Base-by-base conservation (phyloP, 2,113 vertebrate genomes). In the Neomonachus schauinslandi region DNA sequence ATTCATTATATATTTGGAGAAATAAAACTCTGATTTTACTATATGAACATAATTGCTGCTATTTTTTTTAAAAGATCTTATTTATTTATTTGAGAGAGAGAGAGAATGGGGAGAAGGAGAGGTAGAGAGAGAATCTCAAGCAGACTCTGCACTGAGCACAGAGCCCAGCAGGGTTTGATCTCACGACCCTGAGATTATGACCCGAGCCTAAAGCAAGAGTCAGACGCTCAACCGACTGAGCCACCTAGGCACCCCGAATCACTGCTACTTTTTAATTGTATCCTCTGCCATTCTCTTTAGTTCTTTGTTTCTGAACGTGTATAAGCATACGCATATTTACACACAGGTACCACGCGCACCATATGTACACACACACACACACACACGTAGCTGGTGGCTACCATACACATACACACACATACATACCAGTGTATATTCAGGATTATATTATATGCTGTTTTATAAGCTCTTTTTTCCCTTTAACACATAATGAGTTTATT, bases 11-110 rank as follows among this genome's bases (percentile, higher is more conserved):
- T 24, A 89, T 86, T 59, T 86, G 15, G 46, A 39, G 55, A 90
- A 16, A 28, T 86, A 76, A 72, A 71, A 89, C 39, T 79, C 4
- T 91, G 74, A 46, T 57, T 93, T 93, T 51, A 67, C 55, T 86
- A 1, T 80, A 72, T 10, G 71, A 28, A 59, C 33, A 74, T 55
- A 28, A 19, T 72, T 22, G 31, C 33, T n/a, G 28, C 31, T 92
- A 42, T 22, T 63, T 83, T 95, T 95, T 83, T 93, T 55, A 31
- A 18, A 39, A 46, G 42, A 9, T 18, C 15, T 2, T 77, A 49
- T 77, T 49, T 49, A 77, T 28, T 26, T 46, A 67, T 24, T 42
- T 36, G 71, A 42, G 71, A 72, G 21, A 16, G 14, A 49, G 72
- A 49, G 42, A 8, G 65, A 2, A 33, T 16, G 42, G 22, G 22